Base-by-base conservation (phyloP, 2,113 vertebrate genomes). In the Chroicocephalus ridibundus region DNA sequence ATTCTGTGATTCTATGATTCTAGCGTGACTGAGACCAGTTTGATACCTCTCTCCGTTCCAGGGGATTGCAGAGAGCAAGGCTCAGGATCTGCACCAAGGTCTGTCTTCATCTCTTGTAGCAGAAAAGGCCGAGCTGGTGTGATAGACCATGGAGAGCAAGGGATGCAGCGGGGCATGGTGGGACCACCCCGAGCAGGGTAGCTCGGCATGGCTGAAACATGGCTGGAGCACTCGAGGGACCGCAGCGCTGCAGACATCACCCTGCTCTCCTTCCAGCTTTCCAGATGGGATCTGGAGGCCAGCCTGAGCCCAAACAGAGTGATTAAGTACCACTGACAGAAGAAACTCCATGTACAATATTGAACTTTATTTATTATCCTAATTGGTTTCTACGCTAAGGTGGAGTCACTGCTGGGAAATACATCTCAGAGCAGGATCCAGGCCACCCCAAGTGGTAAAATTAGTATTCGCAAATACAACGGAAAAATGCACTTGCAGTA, bases 131-230 rank as follows among this genome's bases (percentile, higher is more conserved):
- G 34, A 55, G 60, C 15, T 22, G 22, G 8, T 25, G 54, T 7
- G 62, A 36, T 0, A n/a, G 19, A 55, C 6, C 74, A 6, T 16
- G 3, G 42, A 47, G 61, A 32, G 57, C 12, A 14, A 14, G n/a
- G 3, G 26, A 19, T 3, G 34, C 22, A 26, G 58, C 0, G 0
- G 42, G 54, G 54, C 70, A 38, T 0, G 2, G 62, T 3, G n/a
- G 70, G 64, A 44, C 18, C 46, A 31, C 19, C 1, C 6, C 16
- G 34, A 26, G 5, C 2, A 36, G n/a, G 11, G 25, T 3, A 36
- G 38, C 52, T 19, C 1, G 8, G 70, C 36, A 44, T 2, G 46
- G 64, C 24, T 49, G 38, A 46, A 38, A 15, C 4, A 17, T 1
- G 3, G 8, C 18, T n/a, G 76, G n/a, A 31, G 24, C 38, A 7